phyloP scores from a whole-genome alignment of 2,888 invertebrate species.

The Adineta ricciae region DNA sequence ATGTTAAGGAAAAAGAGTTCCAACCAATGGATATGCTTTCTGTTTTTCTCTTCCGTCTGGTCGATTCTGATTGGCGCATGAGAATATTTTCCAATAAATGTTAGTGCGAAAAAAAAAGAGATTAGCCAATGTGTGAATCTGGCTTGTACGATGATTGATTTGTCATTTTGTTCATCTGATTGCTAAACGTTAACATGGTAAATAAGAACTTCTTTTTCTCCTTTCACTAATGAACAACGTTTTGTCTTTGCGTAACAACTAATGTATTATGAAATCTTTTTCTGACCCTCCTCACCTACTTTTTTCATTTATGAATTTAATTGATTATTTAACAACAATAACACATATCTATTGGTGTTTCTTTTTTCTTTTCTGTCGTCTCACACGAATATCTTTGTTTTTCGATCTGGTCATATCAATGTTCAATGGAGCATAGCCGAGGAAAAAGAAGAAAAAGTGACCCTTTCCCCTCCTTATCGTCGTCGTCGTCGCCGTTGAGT shows the following conservation, averaged over 20 bases:
- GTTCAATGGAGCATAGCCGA: background rate
- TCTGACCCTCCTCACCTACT: background rate
- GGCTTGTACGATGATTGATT: background rate
- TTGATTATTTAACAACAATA: slow-evolving; percentile 15
- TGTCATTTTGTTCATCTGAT: slow-evolving; percentile 2
- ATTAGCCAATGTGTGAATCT: slow-evolving; percentile 3
- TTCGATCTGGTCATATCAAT: background rate
- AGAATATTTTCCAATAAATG: background rate
- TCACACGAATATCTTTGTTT: slow-evolving; percentile 2
- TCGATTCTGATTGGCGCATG: background rate
- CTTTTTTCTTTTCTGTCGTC: background rate
- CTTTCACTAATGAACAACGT: background rate
- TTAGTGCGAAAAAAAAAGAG: background rate
- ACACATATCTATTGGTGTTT: background rate
- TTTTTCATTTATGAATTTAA: slow-evolving; percentile 11
- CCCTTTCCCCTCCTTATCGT: background rate
- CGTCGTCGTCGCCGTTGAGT: slow-evolving; percentile 7
- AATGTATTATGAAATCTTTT: slow-evolving; percentile 7
- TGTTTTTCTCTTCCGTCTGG: background rate
- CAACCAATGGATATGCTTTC: background rate
- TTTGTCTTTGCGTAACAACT: background rate
- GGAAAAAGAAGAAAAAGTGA: background rate
- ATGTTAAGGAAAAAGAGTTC: background rate
- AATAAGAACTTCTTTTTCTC: background rate
- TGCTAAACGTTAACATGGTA: background rate